phyloP scores from a whole-genome alignment of 2,888 invertebrate genomes.

The Cecidostiba fungosa region DNA sequence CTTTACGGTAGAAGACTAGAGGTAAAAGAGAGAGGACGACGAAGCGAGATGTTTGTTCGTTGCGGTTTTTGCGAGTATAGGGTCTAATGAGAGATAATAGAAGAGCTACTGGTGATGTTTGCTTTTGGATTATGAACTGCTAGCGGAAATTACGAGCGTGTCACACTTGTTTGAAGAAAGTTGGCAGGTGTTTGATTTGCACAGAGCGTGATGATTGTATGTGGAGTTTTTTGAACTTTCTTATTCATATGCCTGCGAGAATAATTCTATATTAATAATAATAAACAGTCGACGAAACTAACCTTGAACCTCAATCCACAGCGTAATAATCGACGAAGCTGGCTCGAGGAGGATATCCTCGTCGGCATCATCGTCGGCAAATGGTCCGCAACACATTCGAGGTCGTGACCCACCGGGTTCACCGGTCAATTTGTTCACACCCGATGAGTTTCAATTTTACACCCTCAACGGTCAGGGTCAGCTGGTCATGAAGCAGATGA shows the following conservation, averaged over 20 bases:
- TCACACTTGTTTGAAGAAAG: neutral
- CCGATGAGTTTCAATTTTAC: slow-evolving; percentile 93
- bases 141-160: neutral
- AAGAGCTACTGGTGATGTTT: slow-evolving; percentile 4
- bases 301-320: neutral
- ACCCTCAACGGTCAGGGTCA: slow-evolving; percentile 93
- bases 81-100: neutral
- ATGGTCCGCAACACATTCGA: neutral
- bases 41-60: neutral
- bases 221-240: neutral
- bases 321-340: slow-evolving; percentile 54
- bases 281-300: neutral
- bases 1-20: slow-evolving; percentile 38
- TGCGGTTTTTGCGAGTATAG: slow-evolving; percentile 30
- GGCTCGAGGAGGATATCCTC: slow-evolving; percentile 35
- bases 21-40: neutral
- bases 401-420: slow-evolving; percentile 80
- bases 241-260: too few species aligned
- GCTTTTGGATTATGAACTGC: neutral
- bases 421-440: slow-evolving; percentile 89
- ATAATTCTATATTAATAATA: too few species aligned
- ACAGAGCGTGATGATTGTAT: neutral
- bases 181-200: neutral
- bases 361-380: neutral
- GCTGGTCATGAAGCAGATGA: slow-evolving; percentile 91